These are phyloP conservation scores for Psittacus erithacus DNA, from an alignment of 2,113 vertebrate species.

Conservation along the genomic window DNA sequence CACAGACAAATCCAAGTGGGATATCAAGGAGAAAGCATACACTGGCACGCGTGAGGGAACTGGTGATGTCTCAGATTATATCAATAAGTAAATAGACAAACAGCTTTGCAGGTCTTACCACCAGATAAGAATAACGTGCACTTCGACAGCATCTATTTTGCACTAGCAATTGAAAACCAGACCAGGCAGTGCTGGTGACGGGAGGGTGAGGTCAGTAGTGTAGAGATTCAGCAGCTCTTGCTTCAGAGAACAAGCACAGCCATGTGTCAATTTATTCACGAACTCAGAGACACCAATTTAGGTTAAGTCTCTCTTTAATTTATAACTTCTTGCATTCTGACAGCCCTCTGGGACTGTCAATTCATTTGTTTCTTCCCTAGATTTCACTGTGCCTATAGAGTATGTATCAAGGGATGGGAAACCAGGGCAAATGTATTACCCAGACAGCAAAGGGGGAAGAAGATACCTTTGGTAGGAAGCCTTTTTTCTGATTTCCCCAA, in stretches of 20 bases:
- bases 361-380: constrained; percentile 15
- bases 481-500: background rate
- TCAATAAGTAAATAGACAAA: background rate
- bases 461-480: background rate
- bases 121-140: background rate
- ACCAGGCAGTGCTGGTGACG: background rate
- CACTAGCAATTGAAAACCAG: background rate
- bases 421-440: background rate
- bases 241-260: background rate
- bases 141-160: background rate
- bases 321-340: constrained; percentile 22
- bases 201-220: background rate
- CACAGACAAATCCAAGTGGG: background rate
- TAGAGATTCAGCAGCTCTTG: background rate
- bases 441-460: background rate
- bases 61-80: background rate
- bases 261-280: background rate
- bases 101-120: background rate
- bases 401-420: background rate
- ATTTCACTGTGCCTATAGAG: background rate
- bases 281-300: background rate
- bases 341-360: background rate
- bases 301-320: constrained; percentile 18
- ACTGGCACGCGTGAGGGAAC: background rate
- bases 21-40: background rate